Evolutionary conservation across 1,140 invertebrate genomes (phyloP), one percentile per base, ranked within the genome.

Genomic region (Eriosoma lanigerum): DNA sequence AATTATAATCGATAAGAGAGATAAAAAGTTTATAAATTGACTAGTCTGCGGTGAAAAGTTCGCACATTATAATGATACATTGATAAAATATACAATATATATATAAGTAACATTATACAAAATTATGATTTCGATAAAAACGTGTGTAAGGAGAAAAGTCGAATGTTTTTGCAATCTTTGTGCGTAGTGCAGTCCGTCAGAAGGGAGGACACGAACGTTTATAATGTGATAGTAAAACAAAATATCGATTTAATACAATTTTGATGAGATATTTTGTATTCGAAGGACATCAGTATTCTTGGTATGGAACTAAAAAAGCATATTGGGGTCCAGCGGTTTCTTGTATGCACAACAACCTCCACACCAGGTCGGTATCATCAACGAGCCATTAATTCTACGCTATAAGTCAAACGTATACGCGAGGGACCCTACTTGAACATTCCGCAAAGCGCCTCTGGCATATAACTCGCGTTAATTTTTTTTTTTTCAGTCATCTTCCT

Each of bases 191-290:
- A 4, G 32, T 4, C 3, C 32, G 32, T 3, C 3, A 38, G 8
- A 38, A 38, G 32, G 32, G 32, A 38, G 3, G 32, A 38, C 8
- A 38, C n/a, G n/a, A 38, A 4, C 32, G 8, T 38, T 4, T 38
- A 38, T 38, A 38, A 4, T n/a, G n/a, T n/a, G n/a, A 38, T 38
- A 38, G 32, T 38, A 38, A 60, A 32, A 64, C 60, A 64, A 38
- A 32, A 64, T 32, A 64, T 17, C 13, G 0, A n/a, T 64, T 64
- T 64, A n/a, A 64, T 64, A 64, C 17, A n/a, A 64, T 64, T 32
- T 38, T 32, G 60, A 64, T 38, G 19, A 19, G 17, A 19, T 19
- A 64, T n/a, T n/a, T n/a, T n/a, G n/a, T n/a, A n/a, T 64, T 10
- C 10, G 29, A n/a, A 44, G 3, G 10, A 1, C 19, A 64, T 64